phyloP scores from a whole-genome alignment of 2,888 invertebrate genomes.

The Magallana nippona region DNA sequence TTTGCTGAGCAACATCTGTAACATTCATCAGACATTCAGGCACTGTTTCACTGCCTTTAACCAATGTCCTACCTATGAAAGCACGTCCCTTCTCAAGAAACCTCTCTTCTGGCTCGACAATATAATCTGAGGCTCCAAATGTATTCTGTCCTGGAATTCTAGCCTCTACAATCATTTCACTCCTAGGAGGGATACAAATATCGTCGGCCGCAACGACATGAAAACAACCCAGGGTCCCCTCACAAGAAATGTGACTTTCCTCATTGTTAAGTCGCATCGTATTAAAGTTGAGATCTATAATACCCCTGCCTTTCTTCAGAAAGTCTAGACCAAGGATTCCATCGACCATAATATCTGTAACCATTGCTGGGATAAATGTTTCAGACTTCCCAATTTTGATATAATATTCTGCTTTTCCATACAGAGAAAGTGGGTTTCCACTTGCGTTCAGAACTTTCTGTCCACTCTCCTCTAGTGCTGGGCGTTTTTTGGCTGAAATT shows the following conservation, averaged over 20 bases:
- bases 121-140: conserved; percentile 1
- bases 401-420: conserved; percentile 5
- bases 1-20: neutral
- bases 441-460: conserved; percentile 8
- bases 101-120: conserved; percentile 3
- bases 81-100: conserved; percentile 4
- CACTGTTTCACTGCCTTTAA: neutral
- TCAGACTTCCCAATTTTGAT: neutral
- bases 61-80: neutral
- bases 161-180: neutral
- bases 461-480: conserved; percentile 3
- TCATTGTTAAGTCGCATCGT: neutral
- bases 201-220: neutral
- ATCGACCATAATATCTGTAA: neutral
- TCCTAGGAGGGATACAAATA: conserved; percentile 10
- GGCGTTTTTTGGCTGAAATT: neutral
- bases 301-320: neutral
- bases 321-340: neutral
- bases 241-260: neutral
- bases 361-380: neutral
- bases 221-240: neutral
- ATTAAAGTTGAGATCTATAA: neutral
- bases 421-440: neutral
- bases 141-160: conserved; percentile 18
- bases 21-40: neutral